These are phyloP conservation scores for Bibio marci DNA, from an alignment of 2,888 invertebrate species.

Conservation along the genomic window DNA sequence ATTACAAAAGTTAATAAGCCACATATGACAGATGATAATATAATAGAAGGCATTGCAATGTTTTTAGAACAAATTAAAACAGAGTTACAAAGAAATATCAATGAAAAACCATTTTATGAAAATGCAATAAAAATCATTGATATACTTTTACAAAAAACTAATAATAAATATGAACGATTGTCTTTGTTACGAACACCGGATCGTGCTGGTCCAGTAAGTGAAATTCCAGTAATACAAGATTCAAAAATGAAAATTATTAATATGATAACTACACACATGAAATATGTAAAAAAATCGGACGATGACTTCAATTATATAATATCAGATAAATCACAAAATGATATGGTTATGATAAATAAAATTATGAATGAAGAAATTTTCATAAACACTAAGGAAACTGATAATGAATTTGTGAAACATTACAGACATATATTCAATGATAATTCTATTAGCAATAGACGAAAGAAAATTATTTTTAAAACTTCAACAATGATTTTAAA, in stretches of 20 bases:
- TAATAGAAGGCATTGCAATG: neutral
- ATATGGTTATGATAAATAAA: conserved; percentile 3
- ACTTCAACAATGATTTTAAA: too few species aligned
- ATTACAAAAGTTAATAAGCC: conserved; percentile 5
- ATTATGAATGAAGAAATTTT: too few species aligned
- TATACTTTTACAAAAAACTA: neutral
- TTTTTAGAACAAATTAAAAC: too few species aligned
- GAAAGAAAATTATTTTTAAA: too few species aligned
- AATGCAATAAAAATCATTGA: neutral
- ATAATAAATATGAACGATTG: conserved; percentile 1
- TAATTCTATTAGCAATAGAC: too few species aligned
- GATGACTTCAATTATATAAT: conserved; percentile 4
- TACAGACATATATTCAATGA: too few species aligned
- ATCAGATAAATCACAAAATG: neutral
- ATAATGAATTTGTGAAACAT: too few species aligned
- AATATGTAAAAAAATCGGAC: neutral
- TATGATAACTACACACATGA: neutral
- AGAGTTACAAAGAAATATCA: neutral
- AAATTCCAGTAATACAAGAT: neutral
- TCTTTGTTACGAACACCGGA: conserved; percentile 6
- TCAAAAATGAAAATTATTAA: neutral
- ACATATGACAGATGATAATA: neutral
- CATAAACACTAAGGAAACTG: too few species aligned
- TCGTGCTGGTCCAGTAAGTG: neutral
- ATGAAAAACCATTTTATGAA: conserved; percentile 1